Base-by-base conservation (phyloP, 2,888 invertebrate species). In the Cheilosia impressa region DNA sequence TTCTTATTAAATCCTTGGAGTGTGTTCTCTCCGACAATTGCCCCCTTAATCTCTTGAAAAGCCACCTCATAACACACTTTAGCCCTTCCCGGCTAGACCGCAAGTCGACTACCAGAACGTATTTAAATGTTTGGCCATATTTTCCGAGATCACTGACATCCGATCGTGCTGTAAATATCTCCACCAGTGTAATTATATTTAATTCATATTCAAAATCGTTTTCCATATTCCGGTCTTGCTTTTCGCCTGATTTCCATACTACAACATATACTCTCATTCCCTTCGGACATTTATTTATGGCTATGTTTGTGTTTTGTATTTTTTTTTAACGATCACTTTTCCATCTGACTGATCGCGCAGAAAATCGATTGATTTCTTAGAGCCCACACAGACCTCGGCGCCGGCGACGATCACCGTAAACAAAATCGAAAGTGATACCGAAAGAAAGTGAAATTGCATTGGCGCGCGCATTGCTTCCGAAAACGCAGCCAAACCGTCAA, bases 361-460 rank as follows among this genome's bases (percentile, higher is more conserved):
- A 68, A 22, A 13, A 19, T 45, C 24, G 22, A 31, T 19, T 57
- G 34, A 57, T 22, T 69, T 43, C 17, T 68, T 19, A 15, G 31
- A 10, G 55, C 34, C 68, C 15, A 57, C 57, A 69, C 53, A 27
- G 27, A 50, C 50, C 38, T 65, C 50, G 38, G 22, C 15, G 1
- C 38, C 13, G 7, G n/a, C 19, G 13, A 10, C 13, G 7, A 50
- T 22, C 50, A 50, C n/a, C 50, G 47, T 22, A 45, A 22, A 52
- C 15, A 7, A 38, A 65, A 65, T 65, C 57, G 47, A 65, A 75
- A 75, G 47, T 57, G 47, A 58, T 58, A 41, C 24, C 52, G 31
- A 31, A 53, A 31, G 53, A 73, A 80, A 80, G 79, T 80, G 79
- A 80, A 80, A 73, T 53, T 52, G 34, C 69, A 34, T 58, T 47